A percentile compares a stretch with the other conserved stretches of the same genome.
Conservation (phyloP, 2,888 invertebrate genomes). For the Copidosoma aretas region DNA sequence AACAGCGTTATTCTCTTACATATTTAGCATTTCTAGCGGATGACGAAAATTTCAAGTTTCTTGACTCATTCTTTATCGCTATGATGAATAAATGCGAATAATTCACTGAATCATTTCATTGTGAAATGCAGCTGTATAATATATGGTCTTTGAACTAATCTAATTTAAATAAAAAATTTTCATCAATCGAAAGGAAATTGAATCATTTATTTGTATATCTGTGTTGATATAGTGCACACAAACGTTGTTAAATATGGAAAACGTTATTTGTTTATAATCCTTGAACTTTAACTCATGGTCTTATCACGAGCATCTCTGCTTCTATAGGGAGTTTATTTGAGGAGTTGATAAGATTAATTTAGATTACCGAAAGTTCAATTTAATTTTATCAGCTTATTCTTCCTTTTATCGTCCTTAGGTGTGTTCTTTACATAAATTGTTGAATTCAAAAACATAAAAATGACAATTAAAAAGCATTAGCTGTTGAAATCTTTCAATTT, state of each 20-base stretch:
- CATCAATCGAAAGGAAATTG: too few species aligned
- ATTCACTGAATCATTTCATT: not conserved
- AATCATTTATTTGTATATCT: too few species aligned
- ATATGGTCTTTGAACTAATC: too few species aligned
- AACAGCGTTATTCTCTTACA: not conserved
- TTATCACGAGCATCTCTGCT: not conserved
- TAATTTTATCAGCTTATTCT: not conserved
- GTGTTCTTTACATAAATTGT: too few species aligned
- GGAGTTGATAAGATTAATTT: too few species aligned
- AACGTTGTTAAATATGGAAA: too few species aligned
- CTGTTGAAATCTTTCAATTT: not conserved
- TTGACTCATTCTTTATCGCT: slow-evolving; percentile 14
- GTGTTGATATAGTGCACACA: too few species aligned
- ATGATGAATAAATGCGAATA: slow-evolving; percentile 5
- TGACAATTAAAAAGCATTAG: too few species aligned
- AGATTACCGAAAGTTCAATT: too few species aligned
- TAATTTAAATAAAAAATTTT: too few species aligned
- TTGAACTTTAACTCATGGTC: not conserved
- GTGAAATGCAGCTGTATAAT: not conserved
- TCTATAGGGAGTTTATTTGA: not conserved
- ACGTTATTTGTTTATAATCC: too few species aligned
- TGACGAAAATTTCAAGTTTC: slow-evolving; percentile 21
- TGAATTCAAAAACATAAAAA: too few species aligned
- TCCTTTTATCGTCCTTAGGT: not conserved
- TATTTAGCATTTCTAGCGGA: not conserved